phyloP scores from a whole-genome alignment of 1,140 invertebrate species.

The Drosophila nigrodunni region DNA sequence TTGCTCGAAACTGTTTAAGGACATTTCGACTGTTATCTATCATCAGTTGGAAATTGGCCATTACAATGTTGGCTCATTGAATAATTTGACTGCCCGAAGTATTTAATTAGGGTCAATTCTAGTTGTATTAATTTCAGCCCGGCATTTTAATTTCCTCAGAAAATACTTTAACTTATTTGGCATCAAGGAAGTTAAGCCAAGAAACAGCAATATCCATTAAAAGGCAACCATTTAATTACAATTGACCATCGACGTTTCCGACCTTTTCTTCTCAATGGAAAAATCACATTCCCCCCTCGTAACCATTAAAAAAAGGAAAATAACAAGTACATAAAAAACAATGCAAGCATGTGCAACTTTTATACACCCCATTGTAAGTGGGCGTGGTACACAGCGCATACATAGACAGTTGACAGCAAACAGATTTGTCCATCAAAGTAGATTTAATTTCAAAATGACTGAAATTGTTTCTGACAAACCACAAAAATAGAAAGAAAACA shows the following conservation, averaged over 20 bases:
- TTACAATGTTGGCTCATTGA: not conserved
- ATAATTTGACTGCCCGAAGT: not conserved
- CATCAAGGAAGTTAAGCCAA: slow-evolving; percentile 9
- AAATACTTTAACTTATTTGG: slow-evolving; percentile 15
- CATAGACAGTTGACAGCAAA: slow-evolving; percentile 24
- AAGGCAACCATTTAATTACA: slow-evolving; percentile 70
- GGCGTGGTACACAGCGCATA: slow-evolving; percentile 28
- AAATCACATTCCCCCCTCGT: not conserved
- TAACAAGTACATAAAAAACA: slow-evolving; percentile 49
- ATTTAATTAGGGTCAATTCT: not conserved
- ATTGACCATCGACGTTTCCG: slow-evolving; percentile 64
- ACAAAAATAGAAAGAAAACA: slow-evolving; percentile 9
- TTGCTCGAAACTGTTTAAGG: not conserved
- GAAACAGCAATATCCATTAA: slow-evolving; percentile 55
- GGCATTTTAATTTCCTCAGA: no score
- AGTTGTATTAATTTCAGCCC: no score
- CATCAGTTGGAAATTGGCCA: slow-evolving; percentile 1
- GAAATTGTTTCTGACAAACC: slow-evolving; percentile 27
- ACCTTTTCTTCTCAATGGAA: not conserved
- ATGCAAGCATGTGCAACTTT: slow-evolving; percentile 67
- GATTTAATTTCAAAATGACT: slow-evolving; percentile 66
- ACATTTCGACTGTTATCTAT: not conserved
- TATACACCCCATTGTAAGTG: slow-evolving; percentile 39
- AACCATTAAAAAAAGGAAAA: slow-evolving; percentile 39
- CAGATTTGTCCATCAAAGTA: slow-evolving; percentile 66